Evolutionary conservation across 1,140 invertebrate species (phyloP).

Genomic region (Heliconius nattereri): DNA sequence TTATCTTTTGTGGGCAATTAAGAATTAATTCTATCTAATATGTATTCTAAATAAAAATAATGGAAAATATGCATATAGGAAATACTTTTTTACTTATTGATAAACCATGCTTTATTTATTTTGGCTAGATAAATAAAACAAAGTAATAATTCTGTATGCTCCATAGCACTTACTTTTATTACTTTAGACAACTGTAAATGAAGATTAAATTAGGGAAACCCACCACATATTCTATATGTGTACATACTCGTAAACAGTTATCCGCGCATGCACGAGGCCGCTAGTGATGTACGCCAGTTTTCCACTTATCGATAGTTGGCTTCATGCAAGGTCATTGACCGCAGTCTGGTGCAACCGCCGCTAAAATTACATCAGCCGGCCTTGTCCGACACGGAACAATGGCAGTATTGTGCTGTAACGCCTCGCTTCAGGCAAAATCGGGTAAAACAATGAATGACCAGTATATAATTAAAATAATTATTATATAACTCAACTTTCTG

Average conservation of each 20-base stretch:
- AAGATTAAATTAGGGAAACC: background rate
- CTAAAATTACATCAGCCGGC: constrained; percentile 73
- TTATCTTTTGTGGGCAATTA: too few species aligned
- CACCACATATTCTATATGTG: constrained; percentile 24
- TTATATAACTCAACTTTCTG: background rate
- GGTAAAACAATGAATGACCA: background rate
- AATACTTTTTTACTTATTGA: too few species aligned
- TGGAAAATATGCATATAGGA: too few species aligned
- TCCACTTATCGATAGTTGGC: constrained; percentile 57
- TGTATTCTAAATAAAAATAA: too few species aligned
- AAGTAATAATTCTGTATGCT: background rate
- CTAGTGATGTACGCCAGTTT: constrained; percentile 61
- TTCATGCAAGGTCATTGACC: constrained; percentile 72
- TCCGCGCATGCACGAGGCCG: constrained; percentile 38
- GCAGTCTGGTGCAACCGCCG: constrained; percentile 63
- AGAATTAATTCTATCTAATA: too few species aligned
- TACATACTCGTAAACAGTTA: constrained; percentile 22
- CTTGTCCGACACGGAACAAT: constrained; percentile 77
- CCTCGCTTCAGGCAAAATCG: constrained; percentile 29
- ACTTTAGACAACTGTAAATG: background rate
- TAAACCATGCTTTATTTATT: background rate
- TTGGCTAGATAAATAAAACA: background rate
- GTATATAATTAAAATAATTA: background rate
- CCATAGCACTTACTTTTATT: too few species aligned
- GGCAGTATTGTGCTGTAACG: constrained; percentile 48